Percentiles rank a stretch among this genome's conserved stretches.
These are phyloP conservation scores for Gymnothorax reevesii DNA, from an alignment of 2,797 vertebrate species.

Conservation along the genomic window DNA sequence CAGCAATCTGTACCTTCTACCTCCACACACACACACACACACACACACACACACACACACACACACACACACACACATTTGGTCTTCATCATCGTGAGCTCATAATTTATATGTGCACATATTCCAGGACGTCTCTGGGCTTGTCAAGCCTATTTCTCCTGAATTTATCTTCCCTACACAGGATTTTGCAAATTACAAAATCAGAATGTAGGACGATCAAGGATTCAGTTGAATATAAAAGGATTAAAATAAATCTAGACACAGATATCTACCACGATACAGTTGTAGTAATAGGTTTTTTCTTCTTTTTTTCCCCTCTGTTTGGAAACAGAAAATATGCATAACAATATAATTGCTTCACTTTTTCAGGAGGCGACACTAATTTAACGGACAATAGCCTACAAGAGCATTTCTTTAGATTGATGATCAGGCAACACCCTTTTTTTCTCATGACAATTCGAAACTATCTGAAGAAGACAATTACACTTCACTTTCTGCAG, in stretches of 20 bases:
- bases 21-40: not conserved
- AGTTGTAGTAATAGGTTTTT: not conserved
- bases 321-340: not conserved
- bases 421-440: not conserved
- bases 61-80: not conserved
- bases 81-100: not conserved
- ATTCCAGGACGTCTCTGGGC: not conserved
- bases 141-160: not conserved
- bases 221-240: slow-evolving; percentile 3
- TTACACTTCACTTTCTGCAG: not conserved
- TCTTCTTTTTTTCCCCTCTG: not conserved
- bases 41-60: not conserved
- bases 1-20: not conserved
- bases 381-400: too few relatives aligned
- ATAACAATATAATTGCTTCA: not conserved
- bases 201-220: not conserved
- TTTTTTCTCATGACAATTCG: not conserved
- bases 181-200: not conserved
- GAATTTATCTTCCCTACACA: not conserved
- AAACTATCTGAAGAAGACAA: not conserved
- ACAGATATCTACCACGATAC: not conserved
- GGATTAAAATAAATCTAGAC: not conserved
- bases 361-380: not conserved
- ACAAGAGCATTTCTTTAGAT: not conserved
- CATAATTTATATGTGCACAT: not conserved